Evolutionary conservation across 2,888 invertebrate species (phyloP).

Genomic region (Tethea ocularis): DNA sequence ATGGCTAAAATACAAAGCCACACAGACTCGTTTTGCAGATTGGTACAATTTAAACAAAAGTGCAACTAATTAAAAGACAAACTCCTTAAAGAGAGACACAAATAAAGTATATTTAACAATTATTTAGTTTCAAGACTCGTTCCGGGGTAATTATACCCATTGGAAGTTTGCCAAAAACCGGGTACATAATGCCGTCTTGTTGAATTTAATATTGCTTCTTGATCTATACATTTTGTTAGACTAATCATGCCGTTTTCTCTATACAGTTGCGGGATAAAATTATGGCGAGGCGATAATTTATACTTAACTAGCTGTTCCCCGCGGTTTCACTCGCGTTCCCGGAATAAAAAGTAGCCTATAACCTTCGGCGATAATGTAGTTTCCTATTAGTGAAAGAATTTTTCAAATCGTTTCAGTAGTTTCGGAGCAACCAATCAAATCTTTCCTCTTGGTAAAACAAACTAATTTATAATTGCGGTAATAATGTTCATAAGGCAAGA

Average conservation of each 20-base stretch:
- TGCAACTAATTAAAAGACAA: conserved; percentile 1
- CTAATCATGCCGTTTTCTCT: not conserved
- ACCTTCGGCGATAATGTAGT: no score
- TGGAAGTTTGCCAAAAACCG: not conserved
- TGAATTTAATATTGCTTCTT: not conserved
- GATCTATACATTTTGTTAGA: not conserved
- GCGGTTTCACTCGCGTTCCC: no score
- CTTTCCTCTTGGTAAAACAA: no score
- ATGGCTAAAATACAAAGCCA: not conserved
- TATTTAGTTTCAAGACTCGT: conserved; percentile 3
- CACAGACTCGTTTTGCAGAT: not conserved
- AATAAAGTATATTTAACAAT: not conserved
- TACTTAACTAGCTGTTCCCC: no score
- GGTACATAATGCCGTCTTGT: not conserved
- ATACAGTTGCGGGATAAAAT: no score
- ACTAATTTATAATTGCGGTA: no score
- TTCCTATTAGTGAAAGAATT: no score
- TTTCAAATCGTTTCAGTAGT: no score
- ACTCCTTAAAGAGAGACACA: not conserved
- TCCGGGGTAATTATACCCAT: not conserved
- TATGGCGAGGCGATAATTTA: no score
- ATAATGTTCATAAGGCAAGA: no score
- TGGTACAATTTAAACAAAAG: not conserved
- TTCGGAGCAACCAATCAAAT: no score
- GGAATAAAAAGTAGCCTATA: no score